Conservation (phyloP, 2,888 invertebrate genomes). For the Copidosoma aretas region DNA sequence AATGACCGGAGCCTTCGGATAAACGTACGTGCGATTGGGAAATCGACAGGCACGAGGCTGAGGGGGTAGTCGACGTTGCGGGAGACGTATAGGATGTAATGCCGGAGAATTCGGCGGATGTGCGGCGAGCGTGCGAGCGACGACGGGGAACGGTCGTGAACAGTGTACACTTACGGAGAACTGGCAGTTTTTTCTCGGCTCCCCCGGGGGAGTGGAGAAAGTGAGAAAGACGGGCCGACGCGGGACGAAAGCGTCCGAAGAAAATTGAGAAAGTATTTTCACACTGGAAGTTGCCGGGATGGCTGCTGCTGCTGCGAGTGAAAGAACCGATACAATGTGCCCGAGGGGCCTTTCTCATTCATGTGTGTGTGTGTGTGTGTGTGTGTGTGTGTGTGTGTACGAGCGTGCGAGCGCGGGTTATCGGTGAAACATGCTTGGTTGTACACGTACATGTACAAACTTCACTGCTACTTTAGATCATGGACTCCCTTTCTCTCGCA, state of each 20-base stretch:
- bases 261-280: constrained; percentile 55
- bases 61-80: too few species aligned
- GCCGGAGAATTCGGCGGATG: too few species aligned
- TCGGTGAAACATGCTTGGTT: constrained; percentile 20
- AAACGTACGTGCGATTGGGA: too few species aligned
- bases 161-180: too few species aligned
- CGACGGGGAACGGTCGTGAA: constrained; percentile 16
- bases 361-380: not conserved
- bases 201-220: too few species aligned
- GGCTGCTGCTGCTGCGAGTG: constrained; percentile 20
- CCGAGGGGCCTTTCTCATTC: constrained; percentile 3
- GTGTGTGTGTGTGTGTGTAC: not conserved
- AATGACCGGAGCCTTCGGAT: too few species aligned
- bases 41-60: too few species aligned
- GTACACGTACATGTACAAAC: constrained; percentile 2
- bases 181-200: constrained; percentile 18
- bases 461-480: constrained; percentile 31
- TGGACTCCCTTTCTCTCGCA: constrained; percentile 8
- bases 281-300: constrained; percentile 34
- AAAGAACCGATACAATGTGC: constrained; percentile 14
- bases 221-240: not conserved
- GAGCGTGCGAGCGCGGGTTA: constrained; percentile 1
- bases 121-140: too few species aligned
- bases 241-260: constrained; percentile 23
- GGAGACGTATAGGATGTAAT: too few species aligned